Evolutionary conservation across 2,888 invertebrate species (phyloP), one percentile per base, ranked within the genome.

Genomic region (Ligdia adustata): DNA sequence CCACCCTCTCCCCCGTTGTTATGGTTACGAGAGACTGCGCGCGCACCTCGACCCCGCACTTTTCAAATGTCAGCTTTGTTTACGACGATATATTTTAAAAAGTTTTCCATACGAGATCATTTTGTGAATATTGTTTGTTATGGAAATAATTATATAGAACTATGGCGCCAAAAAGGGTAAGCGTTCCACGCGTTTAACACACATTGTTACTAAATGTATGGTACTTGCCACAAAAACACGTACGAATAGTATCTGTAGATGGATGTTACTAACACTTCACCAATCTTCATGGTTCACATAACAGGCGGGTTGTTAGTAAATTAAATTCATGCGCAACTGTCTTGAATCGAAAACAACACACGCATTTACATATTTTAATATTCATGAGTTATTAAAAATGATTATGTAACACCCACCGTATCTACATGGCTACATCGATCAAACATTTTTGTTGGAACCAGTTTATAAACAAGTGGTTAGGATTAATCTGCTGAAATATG

Each of bases 121-220:
- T 58, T 67, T 62, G 29, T 34, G 11, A 27, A 11, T 44, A 47
- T 42, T 43, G 35, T 47, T 35, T 48, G 22, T 32, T 44, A 44
- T 42, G 27, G 35, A 37, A 47, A 34, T 55, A 51, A 22, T 48
- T 56, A 52, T 28, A 16, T 47, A 39, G 31, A 42, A 51, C 61
- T n/a, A 89, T 89, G 89, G 78, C 86, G 14, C 86, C 87, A 3
- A 89, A 88, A 61, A 88, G 84, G 87, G 89, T 88, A 78, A 66
- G 83, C 56, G 40, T 18, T 6, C 0, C 4, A 12, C 1, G 5
- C 12, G n/a, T n/a, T n/a, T n/a, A n/a, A n/a, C n/a, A n/a, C n/a
- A n/a, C n/a, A n/a, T n/a, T n/a, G n/a, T n/a, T n/a, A n/a, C n/a
- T 7, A 11, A 16, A 6, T 13, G 13, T n/a, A 13, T 34, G 4